phyloP scores from a whole-genome alignment of 2,113 vertebrate genomes.

The Vimba vimba region DNA sequence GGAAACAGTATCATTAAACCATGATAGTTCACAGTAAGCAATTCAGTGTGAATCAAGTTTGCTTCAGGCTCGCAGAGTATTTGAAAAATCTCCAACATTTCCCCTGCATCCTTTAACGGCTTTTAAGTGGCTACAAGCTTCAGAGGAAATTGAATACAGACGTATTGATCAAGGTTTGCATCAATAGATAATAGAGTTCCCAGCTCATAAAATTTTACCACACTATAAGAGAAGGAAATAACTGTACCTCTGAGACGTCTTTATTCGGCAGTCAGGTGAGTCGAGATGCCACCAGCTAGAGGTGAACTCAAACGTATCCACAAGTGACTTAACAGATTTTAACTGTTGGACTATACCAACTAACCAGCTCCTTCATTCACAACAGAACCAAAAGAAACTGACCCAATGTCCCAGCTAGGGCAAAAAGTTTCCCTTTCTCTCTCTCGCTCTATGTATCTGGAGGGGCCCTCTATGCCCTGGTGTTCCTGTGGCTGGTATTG shows the following conservation, averaged over 20 bases:
- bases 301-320: conserved; percentile 49
- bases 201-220: neutral
- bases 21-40: neutral
- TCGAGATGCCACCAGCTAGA: conserved; percentile 6
- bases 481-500: conserved; percentile 71
- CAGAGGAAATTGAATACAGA: neutral
- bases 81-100: neutral
- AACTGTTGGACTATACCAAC: conserved; percentile 6
- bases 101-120: neutral
- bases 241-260: conserved; percentile 38
- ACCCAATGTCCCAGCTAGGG: conserved; percentile 35
- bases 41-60: conserved; percentile 1
- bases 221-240: neutral
- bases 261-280: neutral
- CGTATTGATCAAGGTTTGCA: neutral
- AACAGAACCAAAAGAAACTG: conserved; percentile 43
- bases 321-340: conserved; percentile 11
- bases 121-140: neutral
- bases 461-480: conserved; percentile 45
- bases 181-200: neutral
- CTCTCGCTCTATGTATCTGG: conserved; percentile 13
- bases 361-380: conserved; percentile 38
- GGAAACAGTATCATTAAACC: neutral
- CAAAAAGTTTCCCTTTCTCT: conserved; percentile 8
- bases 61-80: neutral